A percentile compares a stretch with the other conserved stretches of the same genome.
These are phyloP conservation scores for Lasioglossum malachurum DNA, from an alignment of 2,888 invertebrate genomes.

Conservation along the genomic window DNA sequence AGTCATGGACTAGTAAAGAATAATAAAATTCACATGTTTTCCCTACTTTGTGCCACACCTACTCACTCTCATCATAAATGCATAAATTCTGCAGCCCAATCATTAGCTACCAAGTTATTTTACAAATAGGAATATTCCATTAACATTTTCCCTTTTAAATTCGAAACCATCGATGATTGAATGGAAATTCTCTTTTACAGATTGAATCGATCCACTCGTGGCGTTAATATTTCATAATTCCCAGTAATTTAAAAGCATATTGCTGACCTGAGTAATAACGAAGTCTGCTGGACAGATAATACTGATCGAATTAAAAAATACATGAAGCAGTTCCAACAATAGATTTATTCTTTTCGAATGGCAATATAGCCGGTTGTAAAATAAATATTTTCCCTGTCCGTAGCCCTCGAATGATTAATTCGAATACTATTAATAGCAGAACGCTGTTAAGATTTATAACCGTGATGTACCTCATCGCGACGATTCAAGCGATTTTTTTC, in stretches of 20 bases:
- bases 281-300: background rate
- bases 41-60: background rate
- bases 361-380: background rate
- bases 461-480: slow-evolving; percentile 1
- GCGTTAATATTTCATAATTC: background rate
- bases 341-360: background rate
- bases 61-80: background rate
- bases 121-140: background rate
- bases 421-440: background rate
- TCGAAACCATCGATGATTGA: background rate
- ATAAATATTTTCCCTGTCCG: background rate
- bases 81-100: background rate
- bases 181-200: background rate
- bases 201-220: background rate
- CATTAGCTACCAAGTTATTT: background rate
- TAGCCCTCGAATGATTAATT: background rate
- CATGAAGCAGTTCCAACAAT: background rate
- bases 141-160: background rate
- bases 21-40: background rate
- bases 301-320: background rate
- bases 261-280: background rate
- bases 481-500: slow-evolving; percentile 26
- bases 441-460: slow-evolving; percentile 18
- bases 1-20: background rate
- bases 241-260: background rate